Evolutionary conservation across 2,888 invertebrate species (phyloP), one percentile per base, ranked within the genome.

Genomic region (Doris montereyensis): DNA sequence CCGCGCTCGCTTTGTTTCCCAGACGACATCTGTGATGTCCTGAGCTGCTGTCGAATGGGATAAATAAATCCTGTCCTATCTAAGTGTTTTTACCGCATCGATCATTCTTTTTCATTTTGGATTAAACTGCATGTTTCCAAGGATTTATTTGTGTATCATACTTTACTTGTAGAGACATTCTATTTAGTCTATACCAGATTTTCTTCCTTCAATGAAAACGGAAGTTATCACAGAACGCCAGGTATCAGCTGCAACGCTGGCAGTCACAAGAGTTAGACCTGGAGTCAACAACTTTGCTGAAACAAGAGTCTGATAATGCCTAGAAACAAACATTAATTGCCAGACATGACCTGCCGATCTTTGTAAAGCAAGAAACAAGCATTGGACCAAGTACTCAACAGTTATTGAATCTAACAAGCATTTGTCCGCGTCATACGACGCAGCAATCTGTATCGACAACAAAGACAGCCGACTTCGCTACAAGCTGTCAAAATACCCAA

Each of bases 1-100:
- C 77, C 86, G 75, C 79, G 58, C 78, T 78, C 85, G 87, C 88
- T 87, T 88, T 88, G 88, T 88, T 87, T 70, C 79, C 79, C 79
- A 79, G 70, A 79, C 79, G 62, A 71, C 79, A 79, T 76, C 79
- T 79, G 75, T 70, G 76, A 62, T 73, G 8, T 41, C 17, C 52
- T 41, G 52, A 10, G 52, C 17, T 41, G 52, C 5, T 41, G 52
- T 41, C 17, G 52, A 41, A 41, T 5, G 52, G 52, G 8, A 41
- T 41, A 41, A 17, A 41, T 17, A n/a, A n/a, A n/a, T n/a, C n/a
- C n/a, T n/a, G n/a, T n/a, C n/a, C n/a, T n/a, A n/a, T n/a, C n/a
- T n/a, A n/a, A n/a, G n/a, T n/a, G n/a, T n/a, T n/a, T n/a, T n/a
- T n/a, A n/a, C n/a, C n/a, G n/a, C n/a, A n/a, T n/a, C n/a, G n/a